Evolutionary conservation across 2,888 invertebrate genomes (phyloP), one percentile per base, ranked within the genome.

Genomic region (Frankliniella intonsa): DNA sequence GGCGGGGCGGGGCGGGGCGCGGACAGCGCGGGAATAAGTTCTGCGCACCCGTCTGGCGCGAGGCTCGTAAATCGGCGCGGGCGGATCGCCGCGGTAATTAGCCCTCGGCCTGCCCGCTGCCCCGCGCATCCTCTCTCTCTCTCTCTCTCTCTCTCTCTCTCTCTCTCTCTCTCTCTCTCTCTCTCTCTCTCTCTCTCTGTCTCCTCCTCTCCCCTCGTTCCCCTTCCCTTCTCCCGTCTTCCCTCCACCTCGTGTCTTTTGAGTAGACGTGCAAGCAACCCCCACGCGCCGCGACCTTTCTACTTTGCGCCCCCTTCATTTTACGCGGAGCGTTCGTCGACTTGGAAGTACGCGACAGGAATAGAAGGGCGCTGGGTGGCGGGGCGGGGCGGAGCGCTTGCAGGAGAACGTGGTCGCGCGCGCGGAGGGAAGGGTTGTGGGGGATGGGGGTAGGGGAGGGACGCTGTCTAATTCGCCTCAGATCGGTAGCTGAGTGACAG

Each of bases 131-230:
- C 55, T 55, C 55, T 55, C 55, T 55, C 55, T 55, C 55, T 55
- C 55, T 55, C 55, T 55, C 55, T 55, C 55, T 55, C 55, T 55
- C 55, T 55, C 55, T 55, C 55, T 55, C 55, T 55, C 55, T 55
- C 55, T 55, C 55, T 55, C 55, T 55, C 55, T 55, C 55, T 55
- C 55, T 55, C 55, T 55, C 55, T 55, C 55, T 55, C 55, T 55
- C 38, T 38, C 38, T 38, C 38, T 38, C 38, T 38, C 38, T 38
- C 38, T 38, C 38, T 38, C 38, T 38, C 38, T 38, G 3, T 38
- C 38, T 38, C 38, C 5, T 5, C 5, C 38, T 38, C 38, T 38
- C 38, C 5, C 38, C 38, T 38, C 38, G 5, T 38, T 38, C 38
- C 5, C 38, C 38, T 38, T 5, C 5, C 38, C 38, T 38, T 2